Conservation (phyloP, 2,888 invertebrate genomes). For the Mythimna impura region DNA sequence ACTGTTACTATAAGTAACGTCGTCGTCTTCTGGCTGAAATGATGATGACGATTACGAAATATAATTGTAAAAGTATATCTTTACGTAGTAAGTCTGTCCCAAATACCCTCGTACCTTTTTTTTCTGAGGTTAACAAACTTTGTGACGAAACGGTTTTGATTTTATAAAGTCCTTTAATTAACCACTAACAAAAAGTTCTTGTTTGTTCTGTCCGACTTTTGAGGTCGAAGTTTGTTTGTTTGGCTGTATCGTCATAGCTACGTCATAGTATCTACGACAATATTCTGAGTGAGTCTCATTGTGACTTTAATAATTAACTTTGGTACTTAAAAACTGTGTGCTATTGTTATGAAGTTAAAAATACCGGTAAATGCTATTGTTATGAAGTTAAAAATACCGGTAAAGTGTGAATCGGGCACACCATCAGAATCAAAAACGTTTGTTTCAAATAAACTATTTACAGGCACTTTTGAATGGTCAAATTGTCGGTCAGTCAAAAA, state of each 20-base stretch:
- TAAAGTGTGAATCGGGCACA: too few species aligned
- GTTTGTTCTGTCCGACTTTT: conserved; percentile 21
- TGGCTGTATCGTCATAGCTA: not conserved
- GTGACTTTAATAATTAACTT: not conserved
- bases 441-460: too few species aligned
- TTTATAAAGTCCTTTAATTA: conserved; percentile 44
- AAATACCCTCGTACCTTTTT: conserved; percentile 16
- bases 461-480: too few species aligned
- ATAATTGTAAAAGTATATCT: conserved; percentile 2
- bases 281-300: too few species aligned
- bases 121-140: conserved; percentile 20
- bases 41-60: too few species aligned
- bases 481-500: too few species aligned
- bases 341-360: too few species aligned
- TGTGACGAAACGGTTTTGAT: conserved; percentile 16
- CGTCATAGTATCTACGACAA: not conserved
- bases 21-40: too few species aligned
- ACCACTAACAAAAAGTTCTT: conserved; percentile 40
- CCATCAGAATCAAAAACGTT: too few species aligned
- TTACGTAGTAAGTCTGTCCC: not conserved
- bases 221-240: conserved; percentile 12
- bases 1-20: too few species aligned
- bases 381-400: too few species aligned
- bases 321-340: not conserved
- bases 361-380: too few species aligned